phyloP scores from a whole-genome alignment of 2,888 invertebrate genomes.

The Cheilosia pagana region DNA sequence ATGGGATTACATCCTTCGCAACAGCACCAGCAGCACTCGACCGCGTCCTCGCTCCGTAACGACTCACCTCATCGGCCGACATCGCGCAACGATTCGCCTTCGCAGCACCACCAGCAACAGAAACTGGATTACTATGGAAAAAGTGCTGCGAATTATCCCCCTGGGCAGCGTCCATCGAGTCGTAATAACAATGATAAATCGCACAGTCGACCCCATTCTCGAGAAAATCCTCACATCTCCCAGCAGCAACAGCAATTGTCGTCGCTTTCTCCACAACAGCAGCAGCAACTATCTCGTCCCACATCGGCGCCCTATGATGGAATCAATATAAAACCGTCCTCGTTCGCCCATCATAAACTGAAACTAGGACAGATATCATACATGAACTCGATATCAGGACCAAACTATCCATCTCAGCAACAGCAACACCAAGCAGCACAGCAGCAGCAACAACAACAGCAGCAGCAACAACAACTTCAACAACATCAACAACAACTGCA shows the following conservation, averaged over 20 bases:
- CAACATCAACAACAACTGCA: slow-evolving; percentile 65
- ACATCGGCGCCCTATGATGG: slow-evolving; percentile 77
- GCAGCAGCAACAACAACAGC: slow-evolving; percentile 68
- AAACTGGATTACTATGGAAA: slow-evolving; percentile 79
- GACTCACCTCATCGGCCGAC: slow-evolving; percentile 79
- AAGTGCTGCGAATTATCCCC: slow-evolving; percentile 75
- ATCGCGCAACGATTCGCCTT: slow-evolving; percentile 80
- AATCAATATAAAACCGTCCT: slow-evolving; percentile 80
- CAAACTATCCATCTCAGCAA: slow-evolving; percentile 65
- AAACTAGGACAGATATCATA: slow-evolving; percentile 81
- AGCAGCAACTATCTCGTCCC: slow-evolving; percentile 57
- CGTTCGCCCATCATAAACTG: slow-evolving; percentile 83
- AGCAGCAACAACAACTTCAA: slow-evolving; percentile 60
- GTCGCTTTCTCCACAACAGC: slow-evolving; percentile 77
- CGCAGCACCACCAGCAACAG: slow-evolving; percentile 74
- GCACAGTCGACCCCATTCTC: slow-evolving; percentile 81
- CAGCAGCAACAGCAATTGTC: slow-evolving; percentile 78
- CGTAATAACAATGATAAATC: slow-evolving; percentile 77
- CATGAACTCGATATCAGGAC: slow-evolving; percentile 76
- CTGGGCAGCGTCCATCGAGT: slow-evolving; percentile 77
- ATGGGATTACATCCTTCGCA: slow-evolving; percentile 66
- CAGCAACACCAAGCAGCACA: slow-evolving; percentile 59
- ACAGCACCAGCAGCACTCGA: slow-evolving; percentile 67
- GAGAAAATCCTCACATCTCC: slow-evolving; percentile 78
- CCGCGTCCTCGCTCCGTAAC: slow-evolving; percentile 76